Evolutionary conservation across 2,797 vertebrate species (phyloP).

Genomic region (Karalla daura): DNA sequence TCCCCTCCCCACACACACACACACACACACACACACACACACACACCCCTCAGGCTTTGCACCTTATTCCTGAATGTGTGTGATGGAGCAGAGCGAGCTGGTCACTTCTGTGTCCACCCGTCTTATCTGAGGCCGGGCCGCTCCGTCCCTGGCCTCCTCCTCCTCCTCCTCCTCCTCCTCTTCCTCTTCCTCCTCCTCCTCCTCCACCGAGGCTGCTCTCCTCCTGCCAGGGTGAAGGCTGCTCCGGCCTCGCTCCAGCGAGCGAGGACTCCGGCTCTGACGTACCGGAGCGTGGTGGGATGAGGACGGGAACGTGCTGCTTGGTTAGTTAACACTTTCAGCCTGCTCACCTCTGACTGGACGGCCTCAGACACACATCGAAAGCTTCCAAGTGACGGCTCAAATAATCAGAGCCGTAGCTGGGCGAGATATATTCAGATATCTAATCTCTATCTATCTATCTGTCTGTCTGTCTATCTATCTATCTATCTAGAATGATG

Average conservation of each 20-base stretch:
- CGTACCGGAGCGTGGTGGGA: conserved; percentile 40
- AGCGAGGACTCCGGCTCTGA: conserved; percentile 48
- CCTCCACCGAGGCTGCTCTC: conserved; percentile 68
- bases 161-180: no score
- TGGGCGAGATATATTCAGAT: no score
- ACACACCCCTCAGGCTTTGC: background rate
- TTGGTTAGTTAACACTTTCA: conserved; percentile 65
- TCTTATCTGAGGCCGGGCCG: conserved; percentile 57
- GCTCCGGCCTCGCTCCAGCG: conserved; percentile 60
- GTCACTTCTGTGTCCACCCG: conserved; percentile 53
- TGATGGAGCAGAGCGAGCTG: conserved; percentile 60
- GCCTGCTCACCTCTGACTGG: conserved; percentile 49
- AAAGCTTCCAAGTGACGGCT: no score
- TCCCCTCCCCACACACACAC: no score
- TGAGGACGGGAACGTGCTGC: conserved; percentile 44
- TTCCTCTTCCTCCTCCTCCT: conserved; percentile 54
- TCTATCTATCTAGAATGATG: no score
- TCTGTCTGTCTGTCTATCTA: no score
- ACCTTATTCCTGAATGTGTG: conserved; percentile 53
- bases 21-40: no score
- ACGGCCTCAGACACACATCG: conserved; percentile 39
- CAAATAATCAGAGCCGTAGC: no score
- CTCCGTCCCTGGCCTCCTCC: conserved; percentile 54
- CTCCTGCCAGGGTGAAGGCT: conserved; percentile 71
- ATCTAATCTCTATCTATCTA: no score